Percentiles rank a stretch among this genome's conserved stretches.
These are phyloP conservation scores for Abscondita cerata DNA, from an alignment of 2,888 invertebrate genomes.

Conservation along the genomic window DNA sequence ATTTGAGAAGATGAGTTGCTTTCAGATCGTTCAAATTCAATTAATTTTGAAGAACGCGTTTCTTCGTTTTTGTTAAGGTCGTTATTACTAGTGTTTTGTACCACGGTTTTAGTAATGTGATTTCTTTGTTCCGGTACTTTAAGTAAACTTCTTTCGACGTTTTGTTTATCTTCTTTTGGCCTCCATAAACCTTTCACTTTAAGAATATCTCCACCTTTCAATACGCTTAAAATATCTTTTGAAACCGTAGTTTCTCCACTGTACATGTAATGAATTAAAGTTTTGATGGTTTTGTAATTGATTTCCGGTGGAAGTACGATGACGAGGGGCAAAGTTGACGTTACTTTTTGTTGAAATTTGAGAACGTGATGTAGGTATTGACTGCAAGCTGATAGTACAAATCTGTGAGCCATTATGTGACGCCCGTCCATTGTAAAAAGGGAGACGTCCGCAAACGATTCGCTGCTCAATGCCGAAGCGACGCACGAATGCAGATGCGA, in stretches of 20 bases:
- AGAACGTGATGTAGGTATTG: constrained; percentile 67
- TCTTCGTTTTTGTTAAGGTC: no score
- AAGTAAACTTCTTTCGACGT: constrained; percentile 24
- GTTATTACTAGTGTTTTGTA: no score
- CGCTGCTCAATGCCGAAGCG: constrained; percentile 74
- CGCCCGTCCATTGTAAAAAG: constrained; percentile 80
- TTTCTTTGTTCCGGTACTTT: constrained; percentile 27
- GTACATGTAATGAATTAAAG: constrained; percentile 87
- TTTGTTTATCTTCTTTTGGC: constrained; percentile 63
- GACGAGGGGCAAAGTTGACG: constrained; percentile 61
- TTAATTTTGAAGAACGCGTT: no score
- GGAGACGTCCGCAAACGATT: constrained; percentile 83
- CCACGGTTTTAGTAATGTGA: background rate
- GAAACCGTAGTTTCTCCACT: constrained; percentile 82
- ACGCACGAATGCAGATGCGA: constrained; percentile 83
- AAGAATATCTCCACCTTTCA: constrained; percentile 82
- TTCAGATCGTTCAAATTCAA: no score
- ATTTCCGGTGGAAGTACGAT: constrained; percentile 84
- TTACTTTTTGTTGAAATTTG: constrained; percentile 54
- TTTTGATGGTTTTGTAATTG: constrained; percentile 79
- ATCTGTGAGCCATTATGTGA: constrained; percentile 84
- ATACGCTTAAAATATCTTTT: constrained; percentile 80
- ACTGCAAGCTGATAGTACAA: constrained; percentile 84
- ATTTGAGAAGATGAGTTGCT: no score
- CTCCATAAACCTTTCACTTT: constrained; percentile 84